Percentiles rank a stretch among this genome's conserved stretches.
These are phyloP conservation scores for Anhinga anhinga DNA, from an alignment of 2,113 vertebrate species.

Conservation along the genomic window DNA sequence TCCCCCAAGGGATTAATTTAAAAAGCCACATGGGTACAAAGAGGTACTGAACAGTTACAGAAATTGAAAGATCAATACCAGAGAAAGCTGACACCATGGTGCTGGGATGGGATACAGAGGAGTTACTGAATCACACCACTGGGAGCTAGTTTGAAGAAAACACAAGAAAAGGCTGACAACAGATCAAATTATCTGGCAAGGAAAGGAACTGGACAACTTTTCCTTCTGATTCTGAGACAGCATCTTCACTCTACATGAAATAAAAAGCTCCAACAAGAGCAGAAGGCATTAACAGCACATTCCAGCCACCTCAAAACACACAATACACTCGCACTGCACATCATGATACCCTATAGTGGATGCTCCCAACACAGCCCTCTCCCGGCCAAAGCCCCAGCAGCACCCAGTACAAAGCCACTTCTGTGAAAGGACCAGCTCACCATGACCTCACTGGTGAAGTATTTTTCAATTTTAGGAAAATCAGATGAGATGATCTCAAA, in stretches of 20 bases:
- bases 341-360: neutral
- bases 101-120: neutral
- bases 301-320: neutral
- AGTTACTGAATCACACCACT: neutral
- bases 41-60: neutral
- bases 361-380: neutral
- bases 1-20: neutral
- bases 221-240: neutral
- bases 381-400: neutral
- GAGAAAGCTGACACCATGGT: neutral
- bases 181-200: neutral
- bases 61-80: neutral
- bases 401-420: neutral
- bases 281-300: neutral
- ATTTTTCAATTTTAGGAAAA: conserved; percentile 61
- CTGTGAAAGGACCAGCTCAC: conserved; percentile 10
- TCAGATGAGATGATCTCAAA: conserved; percentile 41
- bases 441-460: conserved; percentile 22
- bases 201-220: neutral
- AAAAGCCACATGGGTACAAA: neutral
- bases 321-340: neutral
- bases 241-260: neutral
- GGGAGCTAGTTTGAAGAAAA: neutral
- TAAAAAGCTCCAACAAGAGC: neutral
- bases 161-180: neutral